Evolutionary conservation across 2,797 vertebrate genomes (phyloP).

Genomic region (Chiropotes sagulatus): DNA sequence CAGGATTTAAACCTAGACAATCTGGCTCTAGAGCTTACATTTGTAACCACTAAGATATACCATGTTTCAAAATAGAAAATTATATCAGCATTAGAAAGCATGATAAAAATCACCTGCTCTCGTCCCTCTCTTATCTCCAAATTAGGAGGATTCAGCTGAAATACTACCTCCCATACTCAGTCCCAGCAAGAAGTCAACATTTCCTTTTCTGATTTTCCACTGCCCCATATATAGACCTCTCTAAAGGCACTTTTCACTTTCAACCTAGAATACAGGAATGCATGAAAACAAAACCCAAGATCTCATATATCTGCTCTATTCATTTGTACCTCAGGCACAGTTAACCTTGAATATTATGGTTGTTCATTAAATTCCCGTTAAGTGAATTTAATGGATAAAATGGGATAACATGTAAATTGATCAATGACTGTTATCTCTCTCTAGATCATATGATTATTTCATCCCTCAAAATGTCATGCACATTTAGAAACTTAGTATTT

Average conservation of each 20-base stretch:
- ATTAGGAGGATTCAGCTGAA: not conserved
- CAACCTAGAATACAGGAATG: not conserved
- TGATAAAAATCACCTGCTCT: not conserved
- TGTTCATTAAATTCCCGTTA: not conserved
- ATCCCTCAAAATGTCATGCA: not conserved
- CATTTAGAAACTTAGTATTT: not conserved
- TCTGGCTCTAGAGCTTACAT: not conserved
- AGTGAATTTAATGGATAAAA: not conserved
- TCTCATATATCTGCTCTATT: not conserved
- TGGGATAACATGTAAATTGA: not conserved
- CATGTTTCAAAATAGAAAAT: not conserved
- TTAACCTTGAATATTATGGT: not conserved
- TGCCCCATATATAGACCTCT: not conserved
- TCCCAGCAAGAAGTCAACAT: not conserved
- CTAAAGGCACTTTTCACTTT: constrained; percentile 3
- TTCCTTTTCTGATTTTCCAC: not conserved
- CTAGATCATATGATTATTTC: not conserved
- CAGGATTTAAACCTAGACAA: not conserved
- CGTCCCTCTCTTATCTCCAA: not conserved
- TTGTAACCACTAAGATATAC: not conserved
- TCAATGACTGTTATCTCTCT: not conserved
- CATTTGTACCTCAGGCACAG: not conserved
- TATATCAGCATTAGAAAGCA: not conserved
- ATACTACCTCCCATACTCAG: not conserved
- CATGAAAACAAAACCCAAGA: not conserved